A percentile compares a stretch with the other conserved stretches of the same genome.
Conservation (phyloP, 2,113 vertebrate species). For the Oryzias woworae region DNA sequence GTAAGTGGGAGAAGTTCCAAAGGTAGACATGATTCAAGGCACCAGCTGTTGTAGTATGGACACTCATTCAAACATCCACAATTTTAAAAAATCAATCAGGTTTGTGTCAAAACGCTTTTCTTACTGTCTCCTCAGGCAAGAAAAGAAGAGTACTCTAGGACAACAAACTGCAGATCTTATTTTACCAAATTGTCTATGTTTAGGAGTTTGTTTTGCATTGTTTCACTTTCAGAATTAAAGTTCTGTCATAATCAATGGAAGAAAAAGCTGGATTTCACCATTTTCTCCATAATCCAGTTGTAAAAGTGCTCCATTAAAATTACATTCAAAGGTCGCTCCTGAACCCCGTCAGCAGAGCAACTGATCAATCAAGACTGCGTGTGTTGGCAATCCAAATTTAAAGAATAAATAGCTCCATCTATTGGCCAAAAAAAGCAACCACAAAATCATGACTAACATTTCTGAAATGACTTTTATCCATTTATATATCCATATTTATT, state of each 20-base stretch:
- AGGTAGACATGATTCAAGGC: conserved; percentile 38
- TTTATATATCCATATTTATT: neutral
- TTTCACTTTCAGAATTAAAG: neutral
- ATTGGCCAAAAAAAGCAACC: conserved; percentile 28
- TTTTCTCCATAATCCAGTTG: neutral
- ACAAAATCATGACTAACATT: neutral
- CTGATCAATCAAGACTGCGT: conserved; percentile 4
- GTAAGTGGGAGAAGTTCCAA: conserved; percentile 45
- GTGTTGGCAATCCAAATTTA: neutral
- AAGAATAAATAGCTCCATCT: conserved; percentile 58
- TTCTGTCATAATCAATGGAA: conserved; percentile 14
- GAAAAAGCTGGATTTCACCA: conserved; percentile 4
- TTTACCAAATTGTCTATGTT: too few species aligned
- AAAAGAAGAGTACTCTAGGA: too few species aligned
- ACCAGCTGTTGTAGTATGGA: conserved; percentile 19
- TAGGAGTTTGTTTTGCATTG: too few species aligned
- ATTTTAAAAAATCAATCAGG: too few species aligned
- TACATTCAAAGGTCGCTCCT: conserved; percentile 6
- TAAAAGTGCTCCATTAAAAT: conserved; percentile 3
- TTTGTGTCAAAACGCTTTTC: too few species aligned
- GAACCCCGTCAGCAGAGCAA: conserved; percentile 15
- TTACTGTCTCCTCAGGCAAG: too few species aligned
- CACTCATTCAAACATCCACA: too few species aligned
- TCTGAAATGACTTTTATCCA: neutral
- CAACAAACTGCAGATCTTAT: too few species aligned